Conservation (phyloP, 2,113 vertebrate genomes). For the Sapajus apella region DNA sequence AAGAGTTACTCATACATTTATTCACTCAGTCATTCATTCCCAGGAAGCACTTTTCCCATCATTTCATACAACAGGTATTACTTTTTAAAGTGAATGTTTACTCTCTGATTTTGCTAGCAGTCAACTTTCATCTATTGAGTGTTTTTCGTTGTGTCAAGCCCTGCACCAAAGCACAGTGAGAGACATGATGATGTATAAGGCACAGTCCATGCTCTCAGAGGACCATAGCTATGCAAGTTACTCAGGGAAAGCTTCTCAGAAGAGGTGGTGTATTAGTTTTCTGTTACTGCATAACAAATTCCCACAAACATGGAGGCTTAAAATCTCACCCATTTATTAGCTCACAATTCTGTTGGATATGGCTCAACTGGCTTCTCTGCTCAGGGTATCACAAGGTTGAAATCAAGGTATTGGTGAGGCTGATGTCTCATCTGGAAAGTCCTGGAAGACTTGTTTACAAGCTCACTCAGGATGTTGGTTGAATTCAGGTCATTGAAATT, state of each 20-base stretch:
- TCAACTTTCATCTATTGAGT: background rate
- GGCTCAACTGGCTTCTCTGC: background rate
- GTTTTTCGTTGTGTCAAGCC: background rate
- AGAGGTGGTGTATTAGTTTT: background rate
- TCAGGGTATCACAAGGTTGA: background rate
- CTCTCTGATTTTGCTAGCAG: background rate
- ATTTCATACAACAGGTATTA: slow-evolving; percentile 7
- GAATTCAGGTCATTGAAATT: background rate
- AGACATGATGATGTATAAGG: background rate
- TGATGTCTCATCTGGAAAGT: background rate
- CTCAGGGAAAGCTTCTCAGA: background rate
- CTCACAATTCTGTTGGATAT: background rate
- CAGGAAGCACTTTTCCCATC: background rate
- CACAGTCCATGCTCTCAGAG: background rate
- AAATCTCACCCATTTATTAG: background rate
- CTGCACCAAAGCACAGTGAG: background rate
- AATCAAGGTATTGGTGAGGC: background rate
- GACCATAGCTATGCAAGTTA: background rate
- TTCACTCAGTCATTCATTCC: background rate
- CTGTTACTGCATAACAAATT: background rate
- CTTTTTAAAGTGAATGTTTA: slow-evolving; percentile 5
- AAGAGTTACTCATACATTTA: background rate
- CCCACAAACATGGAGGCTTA: background rate
- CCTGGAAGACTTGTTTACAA: background rate
- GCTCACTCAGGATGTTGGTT: background rate